A percentile compares a stretch with the other conserved stretches of the same genome.
These are phyloP conservation scores for Notarius lentiginosus DNA, from an alignment of 2,113 vertebrate genomes.

Conservation along the genomic window DNA sequence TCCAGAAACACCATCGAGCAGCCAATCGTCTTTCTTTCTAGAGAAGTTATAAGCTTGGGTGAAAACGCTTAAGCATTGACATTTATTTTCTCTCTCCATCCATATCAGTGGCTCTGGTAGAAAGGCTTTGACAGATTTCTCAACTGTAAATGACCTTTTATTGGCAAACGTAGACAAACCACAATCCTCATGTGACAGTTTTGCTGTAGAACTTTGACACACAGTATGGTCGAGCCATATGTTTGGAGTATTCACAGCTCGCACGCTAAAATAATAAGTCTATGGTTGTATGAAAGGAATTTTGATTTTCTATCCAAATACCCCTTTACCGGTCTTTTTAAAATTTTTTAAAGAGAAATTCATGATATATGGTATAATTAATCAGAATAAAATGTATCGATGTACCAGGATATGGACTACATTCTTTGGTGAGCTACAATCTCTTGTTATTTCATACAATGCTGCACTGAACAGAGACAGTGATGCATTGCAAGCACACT, in stretches of 20 bases:
- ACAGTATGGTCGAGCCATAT: neutral
- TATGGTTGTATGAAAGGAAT: neutral
- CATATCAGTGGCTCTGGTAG: slow-evolving; percentile 8
- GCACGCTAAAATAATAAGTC: neutral
- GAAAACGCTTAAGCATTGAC: neutral
- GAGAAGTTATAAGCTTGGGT: neutral
- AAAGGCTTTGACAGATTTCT: slow-evolving; percentile 18
- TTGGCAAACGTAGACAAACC: neutral
- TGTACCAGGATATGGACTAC: neutral
- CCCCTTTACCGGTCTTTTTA: neutral
- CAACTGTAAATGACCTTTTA: slow-evolving; percentile 16
- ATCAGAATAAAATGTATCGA: neutral
- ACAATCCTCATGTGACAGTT: neutral
- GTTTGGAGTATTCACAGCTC: neutral
- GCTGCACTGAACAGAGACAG: neutral
- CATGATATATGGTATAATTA: neutral
- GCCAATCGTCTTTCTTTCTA: neutral
- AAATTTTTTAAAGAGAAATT: neutral
- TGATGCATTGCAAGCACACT: neutral
- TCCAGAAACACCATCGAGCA: slow-evolving; percentile 16
- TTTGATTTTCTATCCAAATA: slow-evolving; percentile 8
- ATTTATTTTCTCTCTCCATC: slow-evolving; percentile 3
- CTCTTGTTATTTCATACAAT: neutral
- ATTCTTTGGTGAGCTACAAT: neutral
- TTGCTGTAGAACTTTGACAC: slow-evolving; percentile 18